Evolutionary conservation across 2,888 invertebrate genomes (phyloP).

Genomic region (Spisula subtruncata): DNA sequence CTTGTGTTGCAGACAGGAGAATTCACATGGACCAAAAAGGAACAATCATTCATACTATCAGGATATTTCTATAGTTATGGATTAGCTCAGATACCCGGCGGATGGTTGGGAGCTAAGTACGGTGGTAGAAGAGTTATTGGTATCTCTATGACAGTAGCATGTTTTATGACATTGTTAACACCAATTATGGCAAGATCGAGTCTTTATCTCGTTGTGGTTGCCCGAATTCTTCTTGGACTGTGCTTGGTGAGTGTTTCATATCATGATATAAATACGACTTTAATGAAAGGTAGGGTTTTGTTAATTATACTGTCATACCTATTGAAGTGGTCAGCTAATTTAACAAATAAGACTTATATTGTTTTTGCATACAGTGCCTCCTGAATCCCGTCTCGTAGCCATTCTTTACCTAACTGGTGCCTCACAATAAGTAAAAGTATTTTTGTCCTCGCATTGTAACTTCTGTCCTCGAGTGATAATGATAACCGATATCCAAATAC

Average conservation of each 20-base stretch:
- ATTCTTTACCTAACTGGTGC: no score
- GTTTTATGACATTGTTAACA: conserved; percentile 80
- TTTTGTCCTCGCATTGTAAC: no score
- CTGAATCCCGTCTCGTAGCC: no score
- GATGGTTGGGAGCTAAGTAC: conserved; percentile 76
- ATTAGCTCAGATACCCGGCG: conserved; percentile 76
- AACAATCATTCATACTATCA: conserved; percentile 74
- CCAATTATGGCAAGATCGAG: conserved; percentile 80
- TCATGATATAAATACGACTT: no score
- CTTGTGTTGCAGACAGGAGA: conserved; percentile 45
- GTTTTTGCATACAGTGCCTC: no score
- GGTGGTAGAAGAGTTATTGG: conserved; percentile 86
- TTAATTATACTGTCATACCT: no score
- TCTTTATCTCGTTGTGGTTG: conserved; percentile 74
- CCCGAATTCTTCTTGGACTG: conserved; percentile 69
- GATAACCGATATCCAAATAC: no score
- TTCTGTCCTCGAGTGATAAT: no score
- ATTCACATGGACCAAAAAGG: conserved; percentile 78
- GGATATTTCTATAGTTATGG: conserved; percentile 81
- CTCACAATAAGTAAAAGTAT: no score
- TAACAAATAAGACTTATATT: no score
- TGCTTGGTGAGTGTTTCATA: not conserved
- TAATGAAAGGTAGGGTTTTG: no score
- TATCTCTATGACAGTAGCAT: conserved; percentile 81
- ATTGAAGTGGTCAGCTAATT: no score